Evolutionary conservation across 2,888 invertebrate species (phyloP).

Genomic region (Trisateles emortualis): DNA sequence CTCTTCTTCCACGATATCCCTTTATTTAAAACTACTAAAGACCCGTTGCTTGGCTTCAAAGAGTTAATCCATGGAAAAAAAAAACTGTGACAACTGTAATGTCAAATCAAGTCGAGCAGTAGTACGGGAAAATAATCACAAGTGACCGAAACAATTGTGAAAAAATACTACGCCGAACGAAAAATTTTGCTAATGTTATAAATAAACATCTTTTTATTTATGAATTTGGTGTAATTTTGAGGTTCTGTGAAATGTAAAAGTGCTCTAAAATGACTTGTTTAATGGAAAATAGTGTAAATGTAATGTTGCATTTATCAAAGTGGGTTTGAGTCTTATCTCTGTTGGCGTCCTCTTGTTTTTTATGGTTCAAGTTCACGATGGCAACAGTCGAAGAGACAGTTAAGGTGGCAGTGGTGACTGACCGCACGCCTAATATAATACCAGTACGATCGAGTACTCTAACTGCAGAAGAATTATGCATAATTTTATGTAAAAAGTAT

Average conservation of each 20-base stretch:
- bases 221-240: slow-evolving; percentile 18
- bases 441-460: slow-evolving; percentile 71
- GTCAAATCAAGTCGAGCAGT: slow-evolving; percentile 2
- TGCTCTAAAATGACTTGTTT: slow-evolving; percentile 53
- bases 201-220: slow-evolving; percentile 47
- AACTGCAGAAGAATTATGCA: slow-evolving; percentile 91
- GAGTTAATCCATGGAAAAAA: too few relatives aligned
- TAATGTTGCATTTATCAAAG: slow-evolving; percentile 55
- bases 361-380: slow-evolving; percentile 77
- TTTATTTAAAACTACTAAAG: too few relatives aligned
- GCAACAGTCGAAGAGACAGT: slow-evolving; percentile 77
- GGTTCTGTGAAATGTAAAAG: slow-evolving; percentile 20
- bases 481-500: slow-evolving; percentile 89
- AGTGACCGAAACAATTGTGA: slow-evolving; percentile 31
- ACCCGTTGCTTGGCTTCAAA: too few relatives aligned
- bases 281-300: slow-evolving; percentile 39
- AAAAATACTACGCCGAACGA: slow-evolving; percentile 45
- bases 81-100: slow-evolving; percentile 1
- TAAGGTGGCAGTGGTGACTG: slow-evolving; percentile 77
- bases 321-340: slow-evolving; percentile 62
- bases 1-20: too few relatives aligned
- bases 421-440: slow-evolving; percentile 71
- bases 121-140: slow-evolving; percentile 45
- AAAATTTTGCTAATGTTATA: slow-evolving; percentile 41
- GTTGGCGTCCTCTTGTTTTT: slow-evolving; percentile 75